Evolutionary conservation across 1,140 invertebrate genomes (phyloP), one percentile per base, ranked within the genome.

Genomic region (Laupala kohalensis): DNA sequence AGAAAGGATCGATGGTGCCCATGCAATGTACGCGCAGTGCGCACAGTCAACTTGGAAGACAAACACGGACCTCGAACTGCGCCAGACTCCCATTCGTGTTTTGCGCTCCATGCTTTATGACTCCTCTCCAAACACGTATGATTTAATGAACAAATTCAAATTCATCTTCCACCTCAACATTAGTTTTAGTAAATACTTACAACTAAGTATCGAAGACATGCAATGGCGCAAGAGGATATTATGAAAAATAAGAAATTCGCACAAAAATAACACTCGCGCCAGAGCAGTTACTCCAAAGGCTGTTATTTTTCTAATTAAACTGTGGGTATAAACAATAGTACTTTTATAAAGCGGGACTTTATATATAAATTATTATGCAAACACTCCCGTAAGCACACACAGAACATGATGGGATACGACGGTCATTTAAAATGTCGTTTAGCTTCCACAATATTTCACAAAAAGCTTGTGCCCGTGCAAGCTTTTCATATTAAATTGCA

Each of bases 401-500:
- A 53, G 9, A 53, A 53, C 37, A 19, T 53, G 37, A 53, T 53
- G 37, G 37, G 37, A 9, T 53, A 53, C 37, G 37, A 68, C 24
- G 67, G 67, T 23, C 67, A 68, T 37, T 68, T 68, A 68, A 68
- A 68, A 68, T 68, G 67, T 68, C 67, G 67, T 68, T 68, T 68
- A 68, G 67, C 15, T 68, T 68, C 37, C 37, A 53, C 37, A 68
- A 68, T 29, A 68, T 68, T 68, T 68, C 67, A 68, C 37, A 53
- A 53, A 53, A 53, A 53, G 37, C 37, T 53, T 53, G 37, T 53
- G 37, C 19, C 19, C 37, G 37, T 53, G 67, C 67, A 29, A 29
- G 67, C 27, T 68, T 68, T 68, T 68, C 67, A 68, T 68, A 68
- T 68, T 68, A 68, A 29, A 68, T 68, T 29, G 67, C 67, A 23